phyloP scores from a whole-genome alignment of 2,888 invertebrate genomes.

The Mesodorylaimus sp. region DNA sequence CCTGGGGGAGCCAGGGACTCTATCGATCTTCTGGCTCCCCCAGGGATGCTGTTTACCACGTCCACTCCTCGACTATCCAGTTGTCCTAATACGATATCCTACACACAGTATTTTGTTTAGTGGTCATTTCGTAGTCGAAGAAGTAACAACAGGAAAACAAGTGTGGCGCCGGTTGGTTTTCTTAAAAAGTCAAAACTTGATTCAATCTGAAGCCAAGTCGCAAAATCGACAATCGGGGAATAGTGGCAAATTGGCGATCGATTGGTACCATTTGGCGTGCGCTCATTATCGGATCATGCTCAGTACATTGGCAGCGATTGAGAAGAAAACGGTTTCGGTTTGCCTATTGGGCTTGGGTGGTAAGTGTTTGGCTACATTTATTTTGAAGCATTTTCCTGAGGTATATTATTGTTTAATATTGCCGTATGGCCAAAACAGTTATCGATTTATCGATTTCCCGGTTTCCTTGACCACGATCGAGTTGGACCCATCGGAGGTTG shows the following conservation, averaged over 20 bases:
- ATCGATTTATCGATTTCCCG: too few relatives aligned
- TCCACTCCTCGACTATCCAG: too few relatives aligned
- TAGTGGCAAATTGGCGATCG: neutral
- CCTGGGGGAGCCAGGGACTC: too few relatives aligned
- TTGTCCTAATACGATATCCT: too few relatives aligned
- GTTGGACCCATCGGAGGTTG: conserved; percentile 63
- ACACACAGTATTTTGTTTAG: too few relatives aligned
- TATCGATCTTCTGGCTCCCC: too few relatives aligned
- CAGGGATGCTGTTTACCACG: too few relatives aligned
- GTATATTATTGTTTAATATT: conserved; percentile 30
- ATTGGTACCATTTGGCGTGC: conserved; percentile 12
- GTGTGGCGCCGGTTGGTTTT: conserved; percentile 64
- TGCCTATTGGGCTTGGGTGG: conserved; percentile 72
- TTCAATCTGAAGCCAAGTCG: conserved; percentile 60
- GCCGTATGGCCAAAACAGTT: too few relatives aligned
- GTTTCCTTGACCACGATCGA: conserved; percentile 76
- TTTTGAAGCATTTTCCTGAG: conserved; percentile 48
- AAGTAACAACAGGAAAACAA: too few relatives aligned
- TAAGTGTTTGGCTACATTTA: conserved; percentile 66
- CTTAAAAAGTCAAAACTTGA: conserved; percentile 58
- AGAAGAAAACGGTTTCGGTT: neutral
- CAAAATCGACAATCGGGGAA: conserved; percentile 5
- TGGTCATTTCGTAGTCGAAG: too few relatives aligned
- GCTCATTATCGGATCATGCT: conserved; percentile 22
- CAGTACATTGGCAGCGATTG: conserved; percentile 13